Conservation (phyloP, 2,888 invertebrate species). For the Meloe dianella region DNA sequence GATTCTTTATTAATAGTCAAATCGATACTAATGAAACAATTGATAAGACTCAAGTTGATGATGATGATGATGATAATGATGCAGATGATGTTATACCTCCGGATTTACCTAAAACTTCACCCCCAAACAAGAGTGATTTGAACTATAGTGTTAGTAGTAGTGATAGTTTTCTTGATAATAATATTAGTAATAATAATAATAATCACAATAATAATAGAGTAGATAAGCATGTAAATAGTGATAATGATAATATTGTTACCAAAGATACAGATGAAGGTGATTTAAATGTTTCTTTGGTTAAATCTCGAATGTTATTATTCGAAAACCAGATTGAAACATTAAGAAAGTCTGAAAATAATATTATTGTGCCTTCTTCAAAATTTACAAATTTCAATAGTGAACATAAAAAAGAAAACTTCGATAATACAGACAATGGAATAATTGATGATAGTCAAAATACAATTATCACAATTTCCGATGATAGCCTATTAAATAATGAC, state of each 20-base stretch:
- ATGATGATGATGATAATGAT: constrained; percentile 35
- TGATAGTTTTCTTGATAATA: constrained; percentile 1
- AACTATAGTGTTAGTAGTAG: neutral
- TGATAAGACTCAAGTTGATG: constrained; percentile 40
- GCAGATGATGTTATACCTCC: constrained; percentile 46
- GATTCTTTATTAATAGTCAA: constrained; percentile 59
- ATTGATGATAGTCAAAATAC: constrained; percentile 18
- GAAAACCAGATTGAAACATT: constrained; percentile 44
- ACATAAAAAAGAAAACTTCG: constrained; percentile 29
- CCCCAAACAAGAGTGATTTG: constrained; percentile 33
- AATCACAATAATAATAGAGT: constrained; percentile 33
- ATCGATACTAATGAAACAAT: constrained; percentile 41
- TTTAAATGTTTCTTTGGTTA: constrained; percentile 52
- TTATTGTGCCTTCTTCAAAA: neutral
- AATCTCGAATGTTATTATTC: constrained; percentile 57
- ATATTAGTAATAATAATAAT: constrained; percentile 14
- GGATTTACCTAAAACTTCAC: constrained; percentile 46
- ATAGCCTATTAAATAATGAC: constrained; percentile 24
- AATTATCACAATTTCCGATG: constrained; percentile 34
- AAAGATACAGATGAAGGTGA: constrained; percentile 52
- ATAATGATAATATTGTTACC: constrained; percentile 54
- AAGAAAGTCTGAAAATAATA: constrained; percentile 12
- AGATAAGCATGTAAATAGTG: constrained; percentile 38
- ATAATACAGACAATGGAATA: constrained; percentile 20
- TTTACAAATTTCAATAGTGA: constrained; percentile 28